Evolutionary conservation across 2,113 vertebrate genomes (phyloP).

Genomic region (Corydoras sp.): DNA sequence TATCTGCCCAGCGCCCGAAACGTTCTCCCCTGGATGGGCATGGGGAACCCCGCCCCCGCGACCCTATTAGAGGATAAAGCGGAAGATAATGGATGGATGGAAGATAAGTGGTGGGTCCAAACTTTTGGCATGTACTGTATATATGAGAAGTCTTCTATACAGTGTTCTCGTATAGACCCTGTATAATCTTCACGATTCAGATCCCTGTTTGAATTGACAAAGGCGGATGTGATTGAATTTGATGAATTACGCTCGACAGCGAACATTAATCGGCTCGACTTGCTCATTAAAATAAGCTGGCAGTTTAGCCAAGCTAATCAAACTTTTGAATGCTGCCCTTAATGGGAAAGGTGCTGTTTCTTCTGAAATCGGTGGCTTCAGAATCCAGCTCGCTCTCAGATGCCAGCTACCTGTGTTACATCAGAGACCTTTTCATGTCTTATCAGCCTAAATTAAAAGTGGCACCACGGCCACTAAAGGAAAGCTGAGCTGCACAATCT

Average conservation of each 20-base stretch:
- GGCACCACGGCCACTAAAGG: constrained; percentile 49
- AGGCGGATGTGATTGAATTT: constrained; percentile 17
- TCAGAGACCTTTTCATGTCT: constrained; percentile 58
- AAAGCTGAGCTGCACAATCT: constrained; percentile 71
- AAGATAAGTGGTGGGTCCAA: too few species aligned
- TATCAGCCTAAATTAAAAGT: constrained; percentile 58
- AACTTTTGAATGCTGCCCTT: constrained; percentile 28
- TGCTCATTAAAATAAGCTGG: constrained; percentile 26
- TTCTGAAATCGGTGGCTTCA: constrained; percentile 33
- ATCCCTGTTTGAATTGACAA: constrained; percentile 12
- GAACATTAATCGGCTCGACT: constrained; percentile 33
- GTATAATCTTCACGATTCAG: neutral
- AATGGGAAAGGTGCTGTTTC: constrained; percentile 41
- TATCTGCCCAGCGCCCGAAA: too few species aligned
- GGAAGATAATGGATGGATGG: too few species aligned
- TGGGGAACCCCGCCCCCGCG: too few species aligned
- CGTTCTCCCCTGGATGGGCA: too few species aligned
- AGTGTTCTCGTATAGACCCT: neutral
- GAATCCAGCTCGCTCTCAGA: constrained; percentile 37
- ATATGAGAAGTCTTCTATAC: too few species aligned
- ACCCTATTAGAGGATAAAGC: too few species aligned
- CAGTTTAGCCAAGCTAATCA: constrained; percentile 29
- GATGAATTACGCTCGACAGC: constrained; percentile 12
- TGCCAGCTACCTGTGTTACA: constrained; percentile 61
- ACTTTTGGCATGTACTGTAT: too few species aligned